These are phyloP conservation scores for Drosophila pallidifrons DNA, from an alignment of 1,140 invertebrate genomes.

Conservation along the genomic window DNA sequence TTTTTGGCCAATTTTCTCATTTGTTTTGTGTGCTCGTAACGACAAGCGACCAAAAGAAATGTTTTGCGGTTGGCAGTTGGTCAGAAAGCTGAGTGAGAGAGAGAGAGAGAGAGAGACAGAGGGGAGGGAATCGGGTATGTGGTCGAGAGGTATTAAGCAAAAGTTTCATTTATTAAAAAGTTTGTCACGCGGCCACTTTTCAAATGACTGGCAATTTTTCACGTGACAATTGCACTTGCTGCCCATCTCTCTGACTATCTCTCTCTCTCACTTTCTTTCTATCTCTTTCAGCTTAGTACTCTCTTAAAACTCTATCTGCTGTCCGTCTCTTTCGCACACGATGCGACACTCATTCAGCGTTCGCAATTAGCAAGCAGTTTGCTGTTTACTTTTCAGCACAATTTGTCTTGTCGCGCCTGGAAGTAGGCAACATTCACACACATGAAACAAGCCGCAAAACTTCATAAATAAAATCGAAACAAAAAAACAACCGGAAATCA, in stretches of 20 bases:
- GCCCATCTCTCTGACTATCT: not conserved
- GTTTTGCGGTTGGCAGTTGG: slow-evolving; percentile 65
- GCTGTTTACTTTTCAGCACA: slow-evolving; percentile 77
- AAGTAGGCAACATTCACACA: slow-evolving; percentile 72
- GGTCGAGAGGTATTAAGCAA: slow-evolving; percentile 33
- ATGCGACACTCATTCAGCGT: slow-evolving; percentile 27
- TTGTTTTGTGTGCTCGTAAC: slow-evolving; percentile 49
- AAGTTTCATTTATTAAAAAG: slow-evolving; percentile 83
- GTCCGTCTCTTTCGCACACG: not conserved
- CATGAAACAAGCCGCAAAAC: slow-evolving; percentile 71
- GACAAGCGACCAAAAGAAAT: slow-evolving; percentile 38
- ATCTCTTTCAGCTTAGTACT: not conserved
- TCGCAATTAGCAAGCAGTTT: slow-evolving; percentile 81
- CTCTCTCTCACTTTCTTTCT: slow-evolving; percentile 10
- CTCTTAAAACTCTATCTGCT: too few species aligned
- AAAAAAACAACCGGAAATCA: not conserved
- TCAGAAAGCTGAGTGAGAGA: slow-evolving; percentile 33
- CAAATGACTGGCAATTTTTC: slow-evolving; percentile 82
- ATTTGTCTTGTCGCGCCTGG: slow-evolving; percentile 75
- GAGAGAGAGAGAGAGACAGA: not conserved
- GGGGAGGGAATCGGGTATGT: not conserved
- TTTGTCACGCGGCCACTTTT: slow-evolving; percentile 79
- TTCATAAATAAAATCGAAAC: slow-evolving; percentile 65
- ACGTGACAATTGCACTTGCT: slow-evolving; percentile 70
- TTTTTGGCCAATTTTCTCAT: slow-evolving; percentile 79